Evolutionary conservation across 2,113 vertebrate genomes (phyloP).

Genomic region (Ursus arctos): DNA sequence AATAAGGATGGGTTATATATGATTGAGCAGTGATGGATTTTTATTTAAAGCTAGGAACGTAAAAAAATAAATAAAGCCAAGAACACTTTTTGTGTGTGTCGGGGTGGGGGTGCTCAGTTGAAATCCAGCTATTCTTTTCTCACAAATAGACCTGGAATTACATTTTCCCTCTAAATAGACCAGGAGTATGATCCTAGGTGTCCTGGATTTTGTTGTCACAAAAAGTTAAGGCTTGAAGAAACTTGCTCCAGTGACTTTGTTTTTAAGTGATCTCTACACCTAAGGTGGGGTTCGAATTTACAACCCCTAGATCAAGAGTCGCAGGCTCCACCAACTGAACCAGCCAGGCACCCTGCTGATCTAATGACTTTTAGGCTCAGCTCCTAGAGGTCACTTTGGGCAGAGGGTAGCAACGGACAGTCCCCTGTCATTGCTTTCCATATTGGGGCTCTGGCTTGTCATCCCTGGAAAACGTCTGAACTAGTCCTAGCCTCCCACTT

Average conservation of each 20-base stretch:
- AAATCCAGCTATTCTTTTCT: not conserved
- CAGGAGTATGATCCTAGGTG: not conserved
- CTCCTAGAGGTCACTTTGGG: not conserved
- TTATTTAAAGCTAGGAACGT: not conserved
- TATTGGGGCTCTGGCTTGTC: not conserved
- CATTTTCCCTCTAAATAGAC: not conserved
- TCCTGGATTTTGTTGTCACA: not conserved
- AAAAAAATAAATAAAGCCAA: not conserved
- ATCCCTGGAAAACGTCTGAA: not conserved
- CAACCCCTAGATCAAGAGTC: not conserved
- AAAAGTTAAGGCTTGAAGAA: not conserved
- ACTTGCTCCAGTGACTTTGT: not conserved
- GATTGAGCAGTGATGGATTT: not conserved
- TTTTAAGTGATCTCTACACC: not conserved
- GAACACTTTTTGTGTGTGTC: not conserved
- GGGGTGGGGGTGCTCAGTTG: rapidly evolving
- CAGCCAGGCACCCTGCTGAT: not conserved
- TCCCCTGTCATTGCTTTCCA: not conserved
- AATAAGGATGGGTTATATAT: not conserved
- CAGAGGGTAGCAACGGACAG: not conserved
- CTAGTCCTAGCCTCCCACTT: not conserved
- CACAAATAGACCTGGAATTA: not conserved
- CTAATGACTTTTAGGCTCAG: not conserved
- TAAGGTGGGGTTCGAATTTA: not conserved
- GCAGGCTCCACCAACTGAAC: not conserved